These are phyloP conservation scores for Ridgeia piscesae DNA, from an alignment of 1,140 invertebrate species.

Conservation along the genomic window DNA sequence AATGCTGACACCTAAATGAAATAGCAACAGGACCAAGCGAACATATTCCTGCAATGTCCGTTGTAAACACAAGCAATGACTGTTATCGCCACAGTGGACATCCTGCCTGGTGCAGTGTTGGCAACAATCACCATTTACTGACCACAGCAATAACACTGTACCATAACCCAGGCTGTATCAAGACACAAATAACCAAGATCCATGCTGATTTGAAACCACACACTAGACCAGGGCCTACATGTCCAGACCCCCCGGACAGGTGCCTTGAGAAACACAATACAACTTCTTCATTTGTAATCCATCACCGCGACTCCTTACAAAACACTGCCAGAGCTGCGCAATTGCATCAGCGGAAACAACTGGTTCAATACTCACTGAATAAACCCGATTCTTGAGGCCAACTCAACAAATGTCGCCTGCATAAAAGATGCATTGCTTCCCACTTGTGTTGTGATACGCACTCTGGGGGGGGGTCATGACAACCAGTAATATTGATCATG, in stretches of 20 bases:
- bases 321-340: neutral
- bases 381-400: neutral
- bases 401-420: neutral
- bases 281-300: neutral
- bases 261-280: neutral
- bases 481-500: neutral
- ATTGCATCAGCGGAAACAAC: neutral
- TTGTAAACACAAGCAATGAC: neutral
- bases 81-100: neutral
- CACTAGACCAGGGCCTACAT: neutral
- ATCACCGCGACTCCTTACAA: neutral
- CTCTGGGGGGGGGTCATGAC: too few species aligned
- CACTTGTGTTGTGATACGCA: neutral
- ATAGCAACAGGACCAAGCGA: neutral
- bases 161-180: neutral
- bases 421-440: neutral
- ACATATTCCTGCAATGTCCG: neutral
- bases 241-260: neutral
- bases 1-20: neutral
- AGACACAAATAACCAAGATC: neutral
- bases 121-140: neutral
- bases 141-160: neutral
- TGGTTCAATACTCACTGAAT: neutral
- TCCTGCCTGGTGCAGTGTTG: neutral
- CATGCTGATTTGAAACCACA: neutral